Evolutionary conservation across 2,888 invertebrate species (phyloP), one percentile per base, ranked within the genome.

Genomic region (Nezara viridula): DNA sequence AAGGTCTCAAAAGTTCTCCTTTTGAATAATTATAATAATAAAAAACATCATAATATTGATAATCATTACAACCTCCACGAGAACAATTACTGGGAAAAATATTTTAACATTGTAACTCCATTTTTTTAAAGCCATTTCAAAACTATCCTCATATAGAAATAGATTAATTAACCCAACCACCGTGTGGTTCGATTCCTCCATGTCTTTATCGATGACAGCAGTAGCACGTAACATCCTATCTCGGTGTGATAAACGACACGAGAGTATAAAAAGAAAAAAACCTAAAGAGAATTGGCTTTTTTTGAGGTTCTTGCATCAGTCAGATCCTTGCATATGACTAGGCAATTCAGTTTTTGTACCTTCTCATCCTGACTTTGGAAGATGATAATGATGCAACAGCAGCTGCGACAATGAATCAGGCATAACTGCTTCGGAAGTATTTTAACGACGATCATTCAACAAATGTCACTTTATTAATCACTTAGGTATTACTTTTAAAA

Each of bases 271-370:
- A 60, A 55, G 7, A 52, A 50, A 50, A 24, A n/a, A 60, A 73
- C 14, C 21, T 73, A 16, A 60, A 60, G 27, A 60, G 60, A 60
- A 32, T 32, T 32, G 16, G 27, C 66, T 73, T 37, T 37, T 73
- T 73, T 37, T 37, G 32, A 73, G 66, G 37, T 37, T 73, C 66
- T 73, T 73, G 37, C 66, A 73, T 73, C 66, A 73, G 32, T 0
- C 19, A 21, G 66, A 73, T 37, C 7, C 66, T 37, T 73, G 16
- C 32, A 73, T 37, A 73, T 73, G 66, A 73, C 32, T 32, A 73
- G 37, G 32, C 66, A 73, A 73, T 73, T 73, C 66, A 37, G 19
- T 73, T 73, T 73, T 73, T 73, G 66, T 73, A 73, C 66, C 19
- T 21, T 37, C 66, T 73, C 19, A 73, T 37, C 32, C 32, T 9